Base-by-base conservation (phyloP, 2,797 vertebrate species). In the Mus caroli region DNA sequence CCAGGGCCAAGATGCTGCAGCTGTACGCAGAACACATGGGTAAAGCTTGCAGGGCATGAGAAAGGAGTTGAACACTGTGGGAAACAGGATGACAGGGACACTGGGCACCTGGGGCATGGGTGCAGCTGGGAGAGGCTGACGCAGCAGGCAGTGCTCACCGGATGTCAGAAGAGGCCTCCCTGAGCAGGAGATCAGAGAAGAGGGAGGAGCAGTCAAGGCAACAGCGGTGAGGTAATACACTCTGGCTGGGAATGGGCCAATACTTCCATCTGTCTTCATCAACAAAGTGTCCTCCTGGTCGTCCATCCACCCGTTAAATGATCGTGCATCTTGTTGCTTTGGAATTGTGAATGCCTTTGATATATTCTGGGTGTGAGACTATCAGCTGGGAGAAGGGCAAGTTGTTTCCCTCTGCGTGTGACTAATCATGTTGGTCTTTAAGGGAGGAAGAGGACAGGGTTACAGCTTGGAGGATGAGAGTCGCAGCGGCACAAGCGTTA, bases 11-110 rank as follows among this genome's bases (percentile, higher is more conserved):
- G 43, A 34, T 46, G 43, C 71, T 34, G 54, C 28, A 34, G 52
- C 34, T 12, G 6, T 19, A 6, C 4, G 1, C n/a, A 4, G 28
- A 12, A 22, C 0, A 13, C 52, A 56, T 26, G 28, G 34, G 52
- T 15, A 37, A n/a, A 46, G 28, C 15, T 52, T 26, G 2, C n/a
- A 12, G 4, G 3, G 24, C 14, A 1, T 56, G n/a, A 77, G 71
- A 19, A 37, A 19, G 40, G 43, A 37, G 31, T 3, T 14, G 14
- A 9, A 0, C 2, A 31, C 54, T 2, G 0, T 19, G 40, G 28
- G 13, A 24, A 17, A 34, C 2, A 19, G n/a, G 11, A 6, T 56
- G 17, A 12, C 14, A 3, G 12, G 19, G 11, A 2, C 3, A 17
- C 14, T n/a, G 11, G 75, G 3, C 19, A 52, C 2, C 28, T 37